A percentile compares a stretch with the other conserved stretches of the same genome.
phyloP scores from a whole-genome alignment of 1,140 invertebrate genomes.

The Plutomurus gul region DNA sequence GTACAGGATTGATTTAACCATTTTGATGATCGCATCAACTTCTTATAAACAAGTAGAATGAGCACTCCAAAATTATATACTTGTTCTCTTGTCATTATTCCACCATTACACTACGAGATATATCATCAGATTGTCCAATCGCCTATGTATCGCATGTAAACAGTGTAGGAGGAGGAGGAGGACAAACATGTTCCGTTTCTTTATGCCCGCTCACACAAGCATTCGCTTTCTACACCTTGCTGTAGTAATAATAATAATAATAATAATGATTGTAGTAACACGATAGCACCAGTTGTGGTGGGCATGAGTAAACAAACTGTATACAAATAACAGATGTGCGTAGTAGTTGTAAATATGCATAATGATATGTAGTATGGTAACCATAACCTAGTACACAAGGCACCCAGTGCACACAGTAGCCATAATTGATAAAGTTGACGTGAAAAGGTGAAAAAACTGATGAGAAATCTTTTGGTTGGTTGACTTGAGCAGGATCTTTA shows the following conservation, averaged over 20 bases:
- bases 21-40: constrained; percentile 8
- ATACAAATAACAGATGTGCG: too few species aligned
- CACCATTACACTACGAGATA: background rate
- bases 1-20: background rate
- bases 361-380: background rate
- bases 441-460: too few species aligned
- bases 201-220: too few species aligned
- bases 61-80: background rate
- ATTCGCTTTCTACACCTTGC: background rate
- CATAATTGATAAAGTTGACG: too few species aligned
- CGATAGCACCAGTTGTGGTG: too few species aligned
- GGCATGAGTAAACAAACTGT: background rate
- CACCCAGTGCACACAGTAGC: background rate
- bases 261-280: too few species aligned
- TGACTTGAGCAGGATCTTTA: constrained; percentile 46
- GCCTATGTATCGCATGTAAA: background rate
- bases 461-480: background rate
- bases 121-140: background rate
- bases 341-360: too few species aligned
- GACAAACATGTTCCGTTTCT: constrained; percentile 2
- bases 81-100: background rate
- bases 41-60: background rate
- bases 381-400: too few species aligned
- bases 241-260: too few species aligned
- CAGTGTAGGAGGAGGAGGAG: constrained; percentile 6